Evolutionary conservation across 64 coral and sea anemone species (phyloP).

Genomic region (Pocillopora verrucosa): DNA sequence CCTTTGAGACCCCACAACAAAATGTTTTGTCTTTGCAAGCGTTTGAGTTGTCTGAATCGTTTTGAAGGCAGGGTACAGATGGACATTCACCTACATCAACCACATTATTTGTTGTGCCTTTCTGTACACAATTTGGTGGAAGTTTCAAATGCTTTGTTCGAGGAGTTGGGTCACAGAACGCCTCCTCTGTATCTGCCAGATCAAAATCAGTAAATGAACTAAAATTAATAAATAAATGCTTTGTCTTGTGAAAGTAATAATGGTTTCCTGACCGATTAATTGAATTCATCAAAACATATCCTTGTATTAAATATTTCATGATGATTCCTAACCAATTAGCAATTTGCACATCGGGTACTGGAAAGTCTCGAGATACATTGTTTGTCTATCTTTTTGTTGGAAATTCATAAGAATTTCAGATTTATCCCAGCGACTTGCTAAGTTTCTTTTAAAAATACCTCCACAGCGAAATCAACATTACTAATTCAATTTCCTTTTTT

Average conservation of each 20-base stretch:
- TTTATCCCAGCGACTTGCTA: too few species aligned
- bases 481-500: too few species aligned
- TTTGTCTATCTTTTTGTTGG: too few species aligned
- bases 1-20: background rate
- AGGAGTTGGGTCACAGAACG: background rate
- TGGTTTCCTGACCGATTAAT: too few species aligned
- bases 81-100: background rate
- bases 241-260: background rate
- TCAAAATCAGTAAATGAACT: background rate
- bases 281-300: too few species aligned
- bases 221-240: background rate
- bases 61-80: background rate
- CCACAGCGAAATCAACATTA: too few species aligned
- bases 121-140: background rate
- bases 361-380: too few species aligned
- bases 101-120: background rate
- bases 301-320: too few species aligned
- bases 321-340: too few species aligned
- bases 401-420: too few species aligned
- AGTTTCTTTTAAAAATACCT: too few species aligned
- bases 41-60: background rate
- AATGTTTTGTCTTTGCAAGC: constrained; percentile 1
- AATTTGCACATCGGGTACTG: too few species aligned
- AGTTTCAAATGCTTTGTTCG: background rate
- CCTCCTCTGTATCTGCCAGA: background rate